Evolutionary conservation across 2,113 vertebrate species (phyloP).

Genomic region (Microcebus tavaratra): DNA sequence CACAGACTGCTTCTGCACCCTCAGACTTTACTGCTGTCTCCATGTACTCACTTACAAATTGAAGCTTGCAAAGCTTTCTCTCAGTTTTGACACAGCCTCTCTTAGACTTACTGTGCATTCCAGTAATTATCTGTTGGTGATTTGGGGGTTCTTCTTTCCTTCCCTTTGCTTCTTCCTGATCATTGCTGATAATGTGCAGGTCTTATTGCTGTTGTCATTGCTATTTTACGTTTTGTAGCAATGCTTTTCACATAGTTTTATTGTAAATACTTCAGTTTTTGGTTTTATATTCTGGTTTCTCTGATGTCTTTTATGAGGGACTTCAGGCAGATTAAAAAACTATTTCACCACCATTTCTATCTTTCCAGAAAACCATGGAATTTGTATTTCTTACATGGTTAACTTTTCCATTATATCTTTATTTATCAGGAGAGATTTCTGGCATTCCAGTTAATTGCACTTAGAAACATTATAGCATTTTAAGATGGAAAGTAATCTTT

Average conservation of each 20-base stretch:
- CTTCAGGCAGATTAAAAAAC: neutral
- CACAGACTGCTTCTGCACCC: neutral
- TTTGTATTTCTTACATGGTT: neutral
- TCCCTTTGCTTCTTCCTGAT: neutral
- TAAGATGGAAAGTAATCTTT: neutral
- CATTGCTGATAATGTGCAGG: neutral
- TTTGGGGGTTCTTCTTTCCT: neutral
- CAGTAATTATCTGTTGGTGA: neutral
- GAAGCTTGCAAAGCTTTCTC: neutral
- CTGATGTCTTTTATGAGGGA: neutral
- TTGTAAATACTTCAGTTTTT: conserved; percentile 12
- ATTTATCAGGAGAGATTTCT: neutral
- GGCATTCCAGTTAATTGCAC: neutral
- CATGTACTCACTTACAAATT: neutral
- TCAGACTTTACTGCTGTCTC: neutral
- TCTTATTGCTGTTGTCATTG: neutral
- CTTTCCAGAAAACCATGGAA: neutral
- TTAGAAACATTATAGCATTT: neutral
- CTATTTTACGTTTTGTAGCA: neutral
- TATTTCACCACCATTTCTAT: neutral
- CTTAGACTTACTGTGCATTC: neutral
- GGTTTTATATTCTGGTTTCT: neutral
- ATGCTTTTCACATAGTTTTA: neutral
- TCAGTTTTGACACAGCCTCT: neutral
- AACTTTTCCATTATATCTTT: neutral